phyloP scores from a whole-genome alignment of 2,797 vertebrate species.

The Cuculus canorus region DNA sequence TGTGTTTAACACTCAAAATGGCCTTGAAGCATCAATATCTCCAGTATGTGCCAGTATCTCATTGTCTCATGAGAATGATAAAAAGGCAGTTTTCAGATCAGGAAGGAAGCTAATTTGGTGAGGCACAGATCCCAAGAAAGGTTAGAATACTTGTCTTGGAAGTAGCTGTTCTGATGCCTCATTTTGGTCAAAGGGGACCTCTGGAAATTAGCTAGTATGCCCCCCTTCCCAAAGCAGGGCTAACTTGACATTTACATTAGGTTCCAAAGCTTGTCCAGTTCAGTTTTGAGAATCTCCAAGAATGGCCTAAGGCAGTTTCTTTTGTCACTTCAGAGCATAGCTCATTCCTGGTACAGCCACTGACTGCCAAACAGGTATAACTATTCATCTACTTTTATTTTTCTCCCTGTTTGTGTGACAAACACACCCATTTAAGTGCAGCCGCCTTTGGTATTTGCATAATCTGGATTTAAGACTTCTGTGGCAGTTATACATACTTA shows the following conservation, averaged over 20 bases:
- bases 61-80: neutral
- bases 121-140: neutral
- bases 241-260: neutral
- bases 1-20: neutral
- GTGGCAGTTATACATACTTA: neutral
- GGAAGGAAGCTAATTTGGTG: neutral
- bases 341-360: neutral
- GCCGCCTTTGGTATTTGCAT: neutral
- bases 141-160: neutral
- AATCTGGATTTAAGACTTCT: neutral
- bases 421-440: neutral
- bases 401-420: neutral
- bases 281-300: neutral
- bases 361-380: neutral
- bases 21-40: neutral
- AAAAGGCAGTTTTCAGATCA: neutral
- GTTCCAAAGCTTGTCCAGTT: neutral
- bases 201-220: neutral
- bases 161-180: neutral
- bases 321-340: neutral
- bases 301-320: neutral
- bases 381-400: neutral
- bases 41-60: neutral
- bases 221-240: neutral
- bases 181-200: neutral